Evolutionary conservation across 2,888 invertebrate species (phyloP), one percentile per base, ranked within the genome.

Genomic region (Xanthostigma xanthostigma): DNA sequence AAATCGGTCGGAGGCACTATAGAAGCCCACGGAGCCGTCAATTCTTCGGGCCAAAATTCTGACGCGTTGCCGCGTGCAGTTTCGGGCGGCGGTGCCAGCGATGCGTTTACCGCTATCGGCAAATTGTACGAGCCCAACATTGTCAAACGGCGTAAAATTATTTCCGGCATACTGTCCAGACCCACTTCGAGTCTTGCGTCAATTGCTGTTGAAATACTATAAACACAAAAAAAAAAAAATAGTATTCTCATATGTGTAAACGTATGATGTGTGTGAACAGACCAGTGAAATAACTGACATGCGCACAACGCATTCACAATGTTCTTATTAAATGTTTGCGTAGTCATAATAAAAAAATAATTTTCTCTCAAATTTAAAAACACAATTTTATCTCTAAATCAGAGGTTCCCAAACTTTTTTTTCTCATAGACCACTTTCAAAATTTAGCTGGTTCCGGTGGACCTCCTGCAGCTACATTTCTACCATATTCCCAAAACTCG

Each of bases 151-250:
- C 84, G 75, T 13, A 86, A 69, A 41, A 79, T 74, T 14, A 88
- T 80, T 64, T 91, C 91, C 12, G 87, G 80, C 48, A 78, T 75
- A 36, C 81, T 76, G 57, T 88, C 86, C 10, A 90, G 78, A 0
- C 88, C 87, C 54, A 78, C 76, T 60, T 91, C 89, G 39, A 91
- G 67, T 41, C 93, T 77, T 10, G 82, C 75, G 65, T 88, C 87
- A 62, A 85, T 72, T 3, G 86, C 83, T 54, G 79, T 74, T 1
- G 81, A 82, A 53, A 78, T 73, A 27, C 77, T 74, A 54, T 61
- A 67, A 56, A 64, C 62, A 52, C 63, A 62, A 56, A 62, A 53
- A 41, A 4, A 34, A 44, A 40, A 36, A 34, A 33, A 39, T 27
- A 33, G 44, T 36, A 53, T 49, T 27, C 39, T 44, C 12, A 44